A percentile compares a stretch with the other conserved stretches of the same genome.
These are phyloP conservation scores for Cotesia congregata DNA, from an alignment of 2,888 invertebrate species.

Conservation along the genomic window DNA sequence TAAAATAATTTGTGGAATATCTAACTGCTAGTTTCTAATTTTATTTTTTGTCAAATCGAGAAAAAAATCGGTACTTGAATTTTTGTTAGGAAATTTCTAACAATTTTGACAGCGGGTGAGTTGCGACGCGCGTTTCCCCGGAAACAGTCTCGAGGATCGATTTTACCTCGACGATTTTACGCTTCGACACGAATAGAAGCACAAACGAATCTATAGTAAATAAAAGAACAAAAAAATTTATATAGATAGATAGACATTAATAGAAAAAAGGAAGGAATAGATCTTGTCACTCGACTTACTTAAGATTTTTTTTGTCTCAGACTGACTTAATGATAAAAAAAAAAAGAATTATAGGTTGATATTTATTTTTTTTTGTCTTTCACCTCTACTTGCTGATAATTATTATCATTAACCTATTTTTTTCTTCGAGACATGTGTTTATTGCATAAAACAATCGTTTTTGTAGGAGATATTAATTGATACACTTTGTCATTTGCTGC, in stretches of 20 bases:
- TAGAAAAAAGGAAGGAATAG: conserved; percentile 6
- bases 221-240: conserved; percentile 7
- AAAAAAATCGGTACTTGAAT: background rate
- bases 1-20: background rate
- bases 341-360: background rate
- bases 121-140: conserved; percentile 41
- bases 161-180: conserved; percentile 28
- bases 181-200: conserved; percentile 20
- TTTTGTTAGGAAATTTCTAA: conserved; percentile 26
- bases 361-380: conserved; percentile 16
- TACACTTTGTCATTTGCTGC: background rate
- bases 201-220: background rate
- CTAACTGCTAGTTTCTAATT: too few relatives aligned
- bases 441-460: background rate
- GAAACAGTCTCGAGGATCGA: conserved; percentile 42
- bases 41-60: too few relatives aligned
- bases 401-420: background rate
- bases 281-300: conserved; percentile 15
- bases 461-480: background rate
- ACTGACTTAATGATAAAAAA: conserved; percentile 1
- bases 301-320: background rate
- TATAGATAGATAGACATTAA: background rate
- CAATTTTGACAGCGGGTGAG: conserved; percentile 45
- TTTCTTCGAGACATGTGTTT: conserved; percentile 12
- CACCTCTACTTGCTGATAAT: background rate